Conservation (phyloP, 2,888 invertebrate species). For the Cheilosia vulpina region DNA sequence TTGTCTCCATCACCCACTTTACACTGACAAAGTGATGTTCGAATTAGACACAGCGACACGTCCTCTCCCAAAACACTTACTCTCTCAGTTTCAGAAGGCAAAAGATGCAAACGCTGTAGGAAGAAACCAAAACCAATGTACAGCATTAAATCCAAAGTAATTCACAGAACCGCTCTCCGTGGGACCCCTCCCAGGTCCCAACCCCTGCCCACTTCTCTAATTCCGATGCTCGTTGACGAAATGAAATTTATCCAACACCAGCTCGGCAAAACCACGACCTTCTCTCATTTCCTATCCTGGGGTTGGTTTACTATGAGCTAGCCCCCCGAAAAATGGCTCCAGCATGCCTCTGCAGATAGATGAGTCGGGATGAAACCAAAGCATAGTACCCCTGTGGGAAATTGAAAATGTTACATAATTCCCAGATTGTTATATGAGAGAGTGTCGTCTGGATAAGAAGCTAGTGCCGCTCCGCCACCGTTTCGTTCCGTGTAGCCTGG, state of each 20-base stretch:
- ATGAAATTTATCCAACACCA: constrained; percentile 47
- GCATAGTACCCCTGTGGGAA: constrained; percentile 66
- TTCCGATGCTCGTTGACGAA: constrained; percentile 39
- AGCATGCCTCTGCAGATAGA: constrained; percentile 24
- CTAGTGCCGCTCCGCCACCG: constrained; percentile 7
- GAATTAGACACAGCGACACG: constrained; percentile 34
- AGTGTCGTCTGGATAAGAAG: constrained; percentile 65
- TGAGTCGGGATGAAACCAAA: constrained; percentile 43
- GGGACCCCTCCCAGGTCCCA: too few relatives aligned
- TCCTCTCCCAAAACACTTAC: constrained; percentile 37
- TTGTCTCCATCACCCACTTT: constrained; percentile 12
- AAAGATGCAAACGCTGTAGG: background rate
- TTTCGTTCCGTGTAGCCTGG: constrained; percentile 25
- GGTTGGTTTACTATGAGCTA: constrained; percentile 11
- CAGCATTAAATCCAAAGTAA: constrained; percentile 48
- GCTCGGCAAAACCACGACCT: constrained; percentile 41
- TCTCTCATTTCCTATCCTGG: background rate
- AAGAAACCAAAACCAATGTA: constrained; percentile 12
- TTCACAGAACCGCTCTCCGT: constrained; percentile 40
- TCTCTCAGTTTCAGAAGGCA: constrained; percentile 16
- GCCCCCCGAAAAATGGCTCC: constrained; percentile 30
- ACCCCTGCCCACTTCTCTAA: background rate
- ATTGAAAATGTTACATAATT: constrained; percentile 70
- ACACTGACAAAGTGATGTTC: constrained; percentile 49
- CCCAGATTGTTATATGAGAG: constrained; percentile 69